Percentiles rank a stretch among this genome's conserved stretches.
Conservation (phyloP, 2,113 vertebrate species). For the Seriola rivoliana region DNA sequence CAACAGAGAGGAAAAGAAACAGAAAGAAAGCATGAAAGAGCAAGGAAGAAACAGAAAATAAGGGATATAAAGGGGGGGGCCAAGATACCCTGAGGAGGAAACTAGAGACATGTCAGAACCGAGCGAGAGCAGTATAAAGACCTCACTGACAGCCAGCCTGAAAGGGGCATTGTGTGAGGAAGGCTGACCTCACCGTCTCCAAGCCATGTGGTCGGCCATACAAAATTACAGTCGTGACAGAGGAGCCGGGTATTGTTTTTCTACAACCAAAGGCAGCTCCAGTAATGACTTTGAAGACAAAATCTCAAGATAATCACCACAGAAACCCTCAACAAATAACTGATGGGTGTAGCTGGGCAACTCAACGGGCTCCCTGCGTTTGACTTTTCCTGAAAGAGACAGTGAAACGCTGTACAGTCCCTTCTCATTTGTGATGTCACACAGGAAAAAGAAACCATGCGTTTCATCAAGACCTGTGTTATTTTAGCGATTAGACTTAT, state of each 20-base stretch:
- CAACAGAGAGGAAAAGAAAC: constrained; percentile 46
- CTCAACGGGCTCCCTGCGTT: not conserved
- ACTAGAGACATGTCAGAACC: constrained; percentile 65
- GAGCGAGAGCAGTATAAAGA: constrained; percentile 73
- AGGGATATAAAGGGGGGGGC: not conserved
- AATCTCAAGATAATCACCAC: constrained; percentile 38
- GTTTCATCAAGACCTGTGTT: constrained; percentile 49
- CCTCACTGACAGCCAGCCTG: constrained; percentile 74
- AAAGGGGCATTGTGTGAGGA: constrained; percentile 76
- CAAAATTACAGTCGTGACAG: constrained; percentile 62
- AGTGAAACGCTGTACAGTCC: constrained; percentile 19
- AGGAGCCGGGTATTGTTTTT: constrained; percentile 59
- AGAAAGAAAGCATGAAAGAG: constrained; percentile 45
- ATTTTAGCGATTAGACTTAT: constrained; percentile 49
- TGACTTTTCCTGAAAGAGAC: constrained; percentile 33
- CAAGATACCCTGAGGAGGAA: constrained; percentile 59
- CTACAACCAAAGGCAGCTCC: constrained; percentile 43
- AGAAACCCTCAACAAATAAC: constrained; percentile 36
- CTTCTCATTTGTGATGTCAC: constrained; percentile 42
- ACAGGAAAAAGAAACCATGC: constrained; percentile 43
- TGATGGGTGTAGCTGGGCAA: not conserved
- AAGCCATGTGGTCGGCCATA: constrained; percentile 70
- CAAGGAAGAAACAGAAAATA: constrained; percentile 84
- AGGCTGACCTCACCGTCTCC: constrained; percentile 78
- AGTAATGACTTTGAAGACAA: constrained; percentile 17